These are phyloP conservation scores for Macrophya annulata DNA, from an alignment of 2,888 invertebrate genomes.

Conservation along the genomic window DNA sequence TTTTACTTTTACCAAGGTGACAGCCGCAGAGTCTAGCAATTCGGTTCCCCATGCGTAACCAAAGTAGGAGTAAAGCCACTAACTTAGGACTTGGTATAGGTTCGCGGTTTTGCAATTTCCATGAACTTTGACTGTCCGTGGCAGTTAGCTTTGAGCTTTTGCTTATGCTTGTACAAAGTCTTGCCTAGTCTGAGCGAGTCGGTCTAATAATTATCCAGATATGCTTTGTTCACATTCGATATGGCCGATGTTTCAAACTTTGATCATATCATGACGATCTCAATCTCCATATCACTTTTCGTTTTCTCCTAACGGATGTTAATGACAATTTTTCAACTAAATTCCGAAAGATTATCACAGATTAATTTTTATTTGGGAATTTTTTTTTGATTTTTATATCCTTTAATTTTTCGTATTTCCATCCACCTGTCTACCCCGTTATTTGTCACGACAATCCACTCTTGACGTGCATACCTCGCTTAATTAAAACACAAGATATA, in stretches of 20 bases:
- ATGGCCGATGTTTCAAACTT: constrained; percentile 26
- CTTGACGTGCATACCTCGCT: not conserved
- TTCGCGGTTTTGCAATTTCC: constrained; percentile 26
- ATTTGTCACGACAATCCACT: not conserved
- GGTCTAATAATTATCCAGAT: constrained; percentile 34
- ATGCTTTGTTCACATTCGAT: not conserved
- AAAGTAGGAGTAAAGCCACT: not conserved
- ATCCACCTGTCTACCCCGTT: constrained; percentile 3
- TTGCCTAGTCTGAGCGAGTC: not conserved
- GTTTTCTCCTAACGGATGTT: not conserved
- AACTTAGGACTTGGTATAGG: not conserved
- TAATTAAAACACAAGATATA: constrained; percentile 39
- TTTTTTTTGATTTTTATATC: not conserved
- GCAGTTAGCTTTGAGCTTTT: not conserved
- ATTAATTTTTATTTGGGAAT: not conserved
- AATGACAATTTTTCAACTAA: not conserved
- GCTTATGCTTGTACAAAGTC: not conserved
- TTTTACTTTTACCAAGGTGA: not conserved
- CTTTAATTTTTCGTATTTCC: not conserved
- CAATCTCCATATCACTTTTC: not conserved
- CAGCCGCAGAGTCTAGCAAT: not conserved
- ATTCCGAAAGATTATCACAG: not conserved
- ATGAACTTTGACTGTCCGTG: constrained; percentile 6
- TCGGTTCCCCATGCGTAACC: not conserved
- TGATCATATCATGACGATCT: constrained; percentile 18